Conservation (phyloP, 2,888 invertebrate species). For the Phanerotoma sp. region DNA sequence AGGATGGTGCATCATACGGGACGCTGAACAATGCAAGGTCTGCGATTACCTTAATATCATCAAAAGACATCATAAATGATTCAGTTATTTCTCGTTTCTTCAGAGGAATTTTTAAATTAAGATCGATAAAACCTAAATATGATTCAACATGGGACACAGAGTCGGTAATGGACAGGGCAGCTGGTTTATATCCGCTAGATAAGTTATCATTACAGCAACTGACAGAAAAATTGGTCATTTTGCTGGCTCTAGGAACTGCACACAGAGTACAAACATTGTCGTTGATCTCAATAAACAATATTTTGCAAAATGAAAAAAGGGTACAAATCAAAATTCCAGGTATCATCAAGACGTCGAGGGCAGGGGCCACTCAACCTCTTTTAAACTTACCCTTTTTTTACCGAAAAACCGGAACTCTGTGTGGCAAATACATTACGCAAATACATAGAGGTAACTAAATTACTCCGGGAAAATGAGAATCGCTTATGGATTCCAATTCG, state of each 20-base stretch:
- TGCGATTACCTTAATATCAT: constrained; percentile 20
- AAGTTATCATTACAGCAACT: constrained; percentile 23
- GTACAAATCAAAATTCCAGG: constrained; percentile 20
- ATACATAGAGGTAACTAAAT: constrained; percentile 12
- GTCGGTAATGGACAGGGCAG: constrained; percentile 1
- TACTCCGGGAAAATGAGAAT: background rate
- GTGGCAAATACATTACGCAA: constrained; percentile 6
- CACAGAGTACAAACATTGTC: constrained; percentile 22
- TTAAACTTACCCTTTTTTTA: constrained; percentile 16
- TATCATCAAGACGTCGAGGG: constrained; percentile 16
- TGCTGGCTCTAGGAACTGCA: constrained; percentile 34
- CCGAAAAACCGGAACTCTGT: constrained; percentile 13
- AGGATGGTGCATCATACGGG: constrained; percentile 10
- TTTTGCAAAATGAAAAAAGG: background rate
- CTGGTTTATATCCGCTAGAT: constrained; percentile 6
- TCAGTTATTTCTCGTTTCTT: background rate
- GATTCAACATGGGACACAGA: constrained; percentile 39
- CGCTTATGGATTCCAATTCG: constrained; percentile 8
- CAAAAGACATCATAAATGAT: background rate
- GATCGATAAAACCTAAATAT: constrained; percentile 31
- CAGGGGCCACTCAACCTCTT: constrained; percentile 14
- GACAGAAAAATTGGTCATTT: constrained; percentile 33
- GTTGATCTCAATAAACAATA: constrained; percentile 11
- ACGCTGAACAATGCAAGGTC: constrained; percentile 16
- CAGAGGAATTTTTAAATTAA: constrained; percentile 14